phyloP scores from a whole-genome alignment of 2,113 vertebrate species.

The Ameiurus melas region DNA sequence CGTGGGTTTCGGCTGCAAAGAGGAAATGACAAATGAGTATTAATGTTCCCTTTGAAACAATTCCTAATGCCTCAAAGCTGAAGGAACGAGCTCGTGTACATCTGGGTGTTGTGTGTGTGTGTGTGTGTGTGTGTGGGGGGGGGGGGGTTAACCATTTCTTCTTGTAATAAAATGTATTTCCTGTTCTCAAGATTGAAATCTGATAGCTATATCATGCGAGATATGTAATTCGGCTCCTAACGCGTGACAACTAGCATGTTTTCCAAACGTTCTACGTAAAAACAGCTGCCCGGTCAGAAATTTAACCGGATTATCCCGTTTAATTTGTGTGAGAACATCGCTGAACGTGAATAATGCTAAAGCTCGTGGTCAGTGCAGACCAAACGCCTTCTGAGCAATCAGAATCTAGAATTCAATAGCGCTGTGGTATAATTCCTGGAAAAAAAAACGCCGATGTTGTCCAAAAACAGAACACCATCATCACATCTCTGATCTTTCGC shows the following conservation, averaged over 20 bases:
- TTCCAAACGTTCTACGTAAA: neutral
- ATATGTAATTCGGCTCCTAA: neutral
- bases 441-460: neutral
- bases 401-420: neutral
- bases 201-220: neutral
- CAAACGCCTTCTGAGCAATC: neutral
- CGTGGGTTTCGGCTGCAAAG: slow-evolving; percentile 87
- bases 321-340: neutral
- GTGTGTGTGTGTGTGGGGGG: too few relatives aligned
- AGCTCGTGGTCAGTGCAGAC: neutral
- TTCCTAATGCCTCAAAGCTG: neutral
- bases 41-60: neutral
- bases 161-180: neutral
- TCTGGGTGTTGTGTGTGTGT: neutral
- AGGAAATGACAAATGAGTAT: neutral
- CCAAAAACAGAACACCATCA: neutral
- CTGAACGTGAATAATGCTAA: neutral
- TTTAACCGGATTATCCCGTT: neutral
- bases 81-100: neutral
- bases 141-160: neutral
- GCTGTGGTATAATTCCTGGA: neutral
- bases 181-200: neutral
- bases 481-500: neutral
- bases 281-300: neutral
- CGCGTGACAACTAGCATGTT: neutral